Base-by-base conservation (phyloP, 2,797 vertebrate genomes). In the Myoxocephalus aenaeus region DNA sequence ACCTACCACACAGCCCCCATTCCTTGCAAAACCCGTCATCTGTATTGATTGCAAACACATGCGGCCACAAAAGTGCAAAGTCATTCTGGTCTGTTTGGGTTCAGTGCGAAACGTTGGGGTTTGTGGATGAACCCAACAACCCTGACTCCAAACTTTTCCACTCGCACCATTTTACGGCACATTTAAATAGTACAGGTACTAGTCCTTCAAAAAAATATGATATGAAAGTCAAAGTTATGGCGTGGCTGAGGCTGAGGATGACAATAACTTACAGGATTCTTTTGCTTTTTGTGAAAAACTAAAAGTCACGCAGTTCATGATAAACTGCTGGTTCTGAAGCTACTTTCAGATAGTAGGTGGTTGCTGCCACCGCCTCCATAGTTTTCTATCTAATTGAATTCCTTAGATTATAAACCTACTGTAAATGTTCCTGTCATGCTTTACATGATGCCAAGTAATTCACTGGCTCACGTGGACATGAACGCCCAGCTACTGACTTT, bases 21-120 rank as follows among this genome's bases (percentile, higher is more conserved):
- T 38, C 71, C 73, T 54, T 20, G 42, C 12, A 76, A 44, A 86
- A 53, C 70, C 70, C 18, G 5, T 80, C 46, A 64, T 73, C 64
- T 73, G 59, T 65, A 71, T 64, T 92, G 89, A 95, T 77, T 74
- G 73, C 80, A 93, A 95, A 90, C 93, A 95, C 61, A 90, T 94
- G 94, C n/a, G 6, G 44, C 5, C 27, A 1, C 75, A 62, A 92
- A 94, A 92, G 66, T 94, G 94, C 94, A 76, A 0, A 93, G 91
- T 95, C 95, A 95, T 83, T 81, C 68, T 91, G 87, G n/a, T 87
- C n/a, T 62, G 73, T 20, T 79, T 10, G 54, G 38, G 18, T 54
- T 77, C 34, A 34, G 54, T 34, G 36, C 20, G 12, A 59, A 38
- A 32, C 17, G 0, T 5, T 20, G 27, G 53, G 46, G 25, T 13